These are phyloP conservation scores for Tryphoninae sp. DNA, from an alignment of 2,888 invertebrate species.

Conservation along the genomic window DNA sequence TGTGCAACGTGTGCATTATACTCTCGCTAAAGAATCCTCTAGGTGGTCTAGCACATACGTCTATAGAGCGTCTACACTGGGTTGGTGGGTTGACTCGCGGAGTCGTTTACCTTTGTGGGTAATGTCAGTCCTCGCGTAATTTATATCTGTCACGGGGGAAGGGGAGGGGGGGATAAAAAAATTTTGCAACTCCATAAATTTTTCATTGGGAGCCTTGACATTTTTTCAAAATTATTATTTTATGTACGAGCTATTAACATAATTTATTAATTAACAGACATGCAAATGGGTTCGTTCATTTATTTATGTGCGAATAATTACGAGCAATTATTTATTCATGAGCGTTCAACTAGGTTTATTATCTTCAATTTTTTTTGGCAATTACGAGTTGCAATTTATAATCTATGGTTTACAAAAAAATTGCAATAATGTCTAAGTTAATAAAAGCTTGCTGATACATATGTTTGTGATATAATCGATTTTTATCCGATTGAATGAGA, in stretches of 20 bases:
- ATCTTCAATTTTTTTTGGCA: background rate
- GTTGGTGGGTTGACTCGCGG: conserved; percentile 49
- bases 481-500: too few relatives aligned
- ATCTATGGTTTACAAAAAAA: too few relatives aligned
- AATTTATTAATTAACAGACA: too few relatives aligned
- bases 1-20: conserved; percentile 36
- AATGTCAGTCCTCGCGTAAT: conserved; percentile 28
- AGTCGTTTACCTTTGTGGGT: conserved; percentile 24
- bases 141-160: background rate
- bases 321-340: background rate
- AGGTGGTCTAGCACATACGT: conserved; percentile 27
- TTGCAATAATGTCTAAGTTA: too few relatives aligned
- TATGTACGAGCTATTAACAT: too few relatives aligned
- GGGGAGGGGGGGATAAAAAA: background rate
- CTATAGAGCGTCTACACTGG: conserved; percentile 38
- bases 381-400: background rate
- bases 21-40: conserved; percentile 28
- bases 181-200: background rate
- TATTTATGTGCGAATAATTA: background rate
- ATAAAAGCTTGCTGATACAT: too few relatives aligned
- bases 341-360: background rate
- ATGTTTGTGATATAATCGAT: too few relatives aligned
- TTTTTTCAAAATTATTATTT: too few relatives aligned
- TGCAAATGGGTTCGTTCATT: background rate
- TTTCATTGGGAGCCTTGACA: background rate